Evolutionary conservation across 2,888 invertebrate species (phyloP).

Genomic region (Cantharis nigra): DNA sequence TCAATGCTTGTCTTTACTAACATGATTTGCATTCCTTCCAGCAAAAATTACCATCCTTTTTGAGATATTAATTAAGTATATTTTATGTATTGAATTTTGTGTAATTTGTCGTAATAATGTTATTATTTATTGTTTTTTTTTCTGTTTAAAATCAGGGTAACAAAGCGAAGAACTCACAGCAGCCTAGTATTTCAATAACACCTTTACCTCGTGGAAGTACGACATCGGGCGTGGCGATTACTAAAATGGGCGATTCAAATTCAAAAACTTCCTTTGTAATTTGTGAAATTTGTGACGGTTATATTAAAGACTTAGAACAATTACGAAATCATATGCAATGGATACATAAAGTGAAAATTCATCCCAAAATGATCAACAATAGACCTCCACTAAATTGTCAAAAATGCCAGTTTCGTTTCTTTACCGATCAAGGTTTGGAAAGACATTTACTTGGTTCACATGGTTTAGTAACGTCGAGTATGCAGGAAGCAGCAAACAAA

Average conservation of each 20-base stretch:
- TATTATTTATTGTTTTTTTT: not conserved
- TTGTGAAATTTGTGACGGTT: conserved; percentile 96
- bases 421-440: conserved; percentile 95
- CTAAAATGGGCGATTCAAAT: conserved; percentile 59
- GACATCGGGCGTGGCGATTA: conserved; percentile 52
- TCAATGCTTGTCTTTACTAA: not conserved
- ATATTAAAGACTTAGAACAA: conserved; percentile 93
- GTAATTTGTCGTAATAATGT: not conserved
- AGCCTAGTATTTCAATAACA: conserved; percentile 90
- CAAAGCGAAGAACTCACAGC: conserved; percentile 59
- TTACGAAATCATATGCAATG: conserved; percentile 95
- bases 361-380: conserved; percentile 95
- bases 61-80: not conserved
- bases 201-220: conserved; percentile 74
- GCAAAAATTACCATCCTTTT: not conserved
- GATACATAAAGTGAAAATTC: conserved; percentile 96
- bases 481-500: conserved; percentile 94
- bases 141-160: not conserved
- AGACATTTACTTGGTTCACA: conserved; percentile 93
- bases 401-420: conserved; percentile 95
- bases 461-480: conserved; percentile 91
- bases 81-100: not conserved
- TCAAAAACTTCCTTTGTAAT: conserved; percentile 86
- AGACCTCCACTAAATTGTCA: conserved; percentile 93
- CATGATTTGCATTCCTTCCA: not conserved